Base-by-base conservation (phyloP, 2,888 invertebrate genomes). In the Leistus spinibarbis region DNA sequence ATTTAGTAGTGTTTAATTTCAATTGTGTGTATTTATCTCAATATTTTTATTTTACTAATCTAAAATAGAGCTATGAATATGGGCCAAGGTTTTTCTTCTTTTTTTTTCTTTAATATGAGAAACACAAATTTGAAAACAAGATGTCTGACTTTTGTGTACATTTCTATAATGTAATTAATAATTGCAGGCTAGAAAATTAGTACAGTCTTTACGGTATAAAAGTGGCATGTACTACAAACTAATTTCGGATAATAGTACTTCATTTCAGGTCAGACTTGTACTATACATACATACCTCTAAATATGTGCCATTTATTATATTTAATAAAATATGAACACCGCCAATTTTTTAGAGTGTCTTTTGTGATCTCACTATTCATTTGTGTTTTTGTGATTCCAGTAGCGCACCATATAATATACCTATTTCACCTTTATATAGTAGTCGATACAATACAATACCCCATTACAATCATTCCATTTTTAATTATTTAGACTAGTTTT, bases 211-310 rank as follows among this genome's bases (percentile, higher is more conserved):
- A 16, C 73, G 73, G 57, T 75, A n/a, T 69, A 74, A 69, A 68
- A 69, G 75, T 69, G 75, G 75, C 69, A 54, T 62, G 54, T 69
- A 75, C 63, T 75, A 75, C 75, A 75, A 75, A 63, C 75, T 75
- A 69, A 69, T 75, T 69, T 23, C 54, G 69, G 75, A 75, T 62
- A n/a, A n/a, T n/a, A n/a, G n/a, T n/a, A 56, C 75, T 69, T 75
- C 75, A 22, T 75, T 75, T 75, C 75, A 75, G 75, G 75, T 75
- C 57, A 75, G 75, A 27, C 27, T 27, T 64, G 60, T 67, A 40
- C n/a, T 17, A 54, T 10, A 53, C 53, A 53, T 10, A 53, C 53
- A 53, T 10, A 53, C 7, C 53, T 53, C 53, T 67, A n/a, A n/a
- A n/a, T 54, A 54, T 63, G 74, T 74, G 74, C 54, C 40, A 64